Base-by-base conservation (phyloP, 2,113 vertebrate genomes). In the Daubentonia madagascariensis region DNA sequence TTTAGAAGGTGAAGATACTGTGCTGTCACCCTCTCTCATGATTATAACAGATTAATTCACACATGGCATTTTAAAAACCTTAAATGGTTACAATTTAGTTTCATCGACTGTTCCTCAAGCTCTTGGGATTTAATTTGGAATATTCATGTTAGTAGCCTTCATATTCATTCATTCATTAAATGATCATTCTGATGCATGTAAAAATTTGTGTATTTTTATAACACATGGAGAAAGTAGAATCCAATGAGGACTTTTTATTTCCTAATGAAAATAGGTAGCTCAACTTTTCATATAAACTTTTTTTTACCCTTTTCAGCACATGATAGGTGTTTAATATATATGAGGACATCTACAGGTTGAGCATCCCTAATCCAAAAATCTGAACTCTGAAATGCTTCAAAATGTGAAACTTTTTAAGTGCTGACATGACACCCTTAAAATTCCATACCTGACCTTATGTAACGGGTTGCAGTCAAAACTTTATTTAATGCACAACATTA, bases 11-110 rank as follows among this genome's bases (percentile, higher is more conserved):
- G n/a, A 83, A 73, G 35, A 87, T 63, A 50, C 89, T 93, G 35
- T 76, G 28, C 45, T 85, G 63, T 97, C 87, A 50, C 30, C 7
- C 35, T 72, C 20, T 94, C 7, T 0, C 76, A 7, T 98, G 45
- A 97, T 89, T 98, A 87, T 76, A 76, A 89, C 93, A 93, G 81
- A 94, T 94, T 95, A 85, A 84, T 96, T 97, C 65, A 94, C 75
- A 87, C 37, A 76, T 88, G 78, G 59, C 88, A 95, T 87, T 97
- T 95, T 92, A 59, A 94, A 96, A 85, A 67, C 79, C 32, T 89
- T 75, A 95, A 89, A 87, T 94, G 10, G 40, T 73, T 93, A 28
- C 37, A 94, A 61, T 92, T 85, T 79, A 52, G 18, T 68, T 89
- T 89, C 75, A 96, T 20, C 52, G 87, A 5, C 72, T 94, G 20